Percentiles rank a stretch among this genome's conserved stretches.
phyloP scores from a whole-genome alignment of 2,797 vertebrate genomes.

The Phataginus tricuspis region DNA sequence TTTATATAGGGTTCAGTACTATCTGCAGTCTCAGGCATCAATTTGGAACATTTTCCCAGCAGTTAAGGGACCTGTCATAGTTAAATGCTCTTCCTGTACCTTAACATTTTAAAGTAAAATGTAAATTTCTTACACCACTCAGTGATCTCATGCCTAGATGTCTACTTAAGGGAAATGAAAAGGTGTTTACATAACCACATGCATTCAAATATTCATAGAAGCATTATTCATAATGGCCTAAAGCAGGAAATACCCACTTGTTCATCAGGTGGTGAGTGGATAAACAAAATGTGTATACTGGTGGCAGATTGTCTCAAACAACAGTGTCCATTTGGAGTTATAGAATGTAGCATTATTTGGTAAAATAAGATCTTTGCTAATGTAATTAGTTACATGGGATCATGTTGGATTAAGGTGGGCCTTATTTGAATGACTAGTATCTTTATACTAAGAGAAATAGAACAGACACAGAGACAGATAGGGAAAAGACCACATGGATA shows the following conservation, averaged over 20 bases:
- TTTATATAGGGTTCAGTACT: no score
- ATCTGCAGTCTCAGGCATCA: no score
- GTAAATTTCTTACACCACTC: neutral
- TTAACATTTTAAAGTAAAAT: neutral
- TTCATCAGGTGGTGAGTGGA: neutral
- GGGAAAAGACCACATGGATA: neutral
- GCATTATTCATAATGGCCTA: neutral
- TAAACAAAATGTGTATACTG: neutral
- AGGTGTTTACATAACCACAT: neutral
- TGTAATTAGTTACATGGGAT: neutral
- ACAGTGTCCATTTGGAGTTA: neutral
- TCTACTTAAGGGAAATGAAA: neutral
- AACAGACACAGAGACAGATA: neutral
- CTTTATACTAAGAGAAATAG: neutral
- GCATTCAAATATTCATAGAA: neutral
- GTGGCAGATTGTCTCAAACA: neutral
- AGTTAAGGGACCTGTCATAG: neutral
- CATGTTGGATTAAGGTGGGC: neutral
- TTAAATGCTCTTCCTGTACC: neutral
- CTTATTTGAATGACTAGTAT: neutral
- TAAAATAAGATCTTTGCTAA: neutral
- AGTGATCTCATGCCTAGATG: neutral
- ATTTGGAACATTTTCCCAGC: no score
- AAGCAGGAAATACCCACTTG: neutral
- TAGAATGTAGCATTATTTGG: neutral